Base-by-base conservation (phyloP, 2,888 invertebrate genomes). In the Hetaerina titia region DNA sequence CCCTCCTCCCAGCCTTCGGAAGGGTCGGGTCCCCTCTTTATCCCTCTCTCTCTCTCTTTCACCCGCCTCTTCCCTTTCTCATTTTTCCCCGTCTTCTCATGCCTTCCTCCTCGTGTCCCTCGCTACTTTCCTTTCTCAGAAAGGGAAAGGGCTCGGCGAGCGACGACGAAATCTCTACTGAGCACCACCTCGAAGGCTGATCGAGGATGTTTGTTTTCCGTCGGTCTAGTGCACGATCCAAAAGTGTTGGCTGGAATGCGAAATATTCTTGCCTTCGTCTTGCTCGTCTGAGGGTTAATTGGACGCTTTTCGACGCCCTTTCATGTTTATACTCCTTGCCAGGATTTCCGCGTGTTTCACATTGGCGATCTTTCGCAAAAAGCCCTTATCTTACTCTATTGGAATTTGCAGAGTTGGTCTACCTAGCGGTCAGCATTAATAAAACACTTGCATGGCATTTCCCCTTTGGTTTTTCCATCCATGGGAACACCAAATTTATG, bases 301-400 rank as follows among this genome's bases (percentile, higher is more conserved):
- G 81, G 81, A 81, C 81, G 81, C 81, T 2, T 81, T 81, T 22
- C 31, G 81, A 31, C 81, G 81, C 81, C 81, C 81, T 81, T 31
- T 31, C 31, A 22, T 81, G 31, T 81, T 31, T 25, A 31, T 31
- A 45, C 13, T 31, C 31, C 25, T 31, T 31, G 31, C 15, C 15
- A 31, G 81, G 31, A 81, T 81, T 81, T 81, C 81, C 81, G 81
- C 81, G 31, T 81, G 11, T 81, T 22, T 31, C 81, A 13, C 1
- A 13, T 15, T n/a, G 81, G 25, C 81, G 25, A 25, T 81, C 13
- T 81, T 81, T 81, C 81, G 8, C 81, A 11, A 31, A 31, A 31
- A n/a, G 81, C 25, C 2, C 31, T 31, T 81, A 9, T 81, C 25
- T 81, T 81, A 11, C 81, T 15, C 13, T 31, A 31, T n/a, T 31